phyloP scores from a whole-genome alignment of 2,888 invertebrate genomes.

The Aleiodes testaceus region DNA sequence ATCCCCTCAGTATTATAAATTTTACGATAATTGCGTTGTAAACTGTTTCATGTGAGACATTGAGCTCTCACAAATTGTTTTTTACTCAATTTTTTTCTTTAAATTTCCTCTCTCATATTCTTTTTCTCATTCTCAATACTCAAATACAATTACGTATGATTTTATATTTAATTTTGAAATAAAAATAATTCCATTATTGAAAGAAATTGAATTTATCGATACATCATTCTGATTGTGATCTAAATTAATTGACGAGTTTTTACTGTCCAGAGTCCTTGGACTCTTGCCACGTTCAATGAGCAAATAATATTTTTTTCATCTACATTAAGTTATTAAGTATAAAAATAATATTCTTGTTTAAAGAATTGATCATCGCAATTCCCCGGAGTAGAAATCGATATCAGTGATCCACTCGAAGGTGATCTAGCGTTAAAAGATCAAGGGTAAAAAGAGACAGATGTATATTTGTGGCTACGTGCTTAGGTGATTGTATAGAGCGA shows the following conservation, averaged over 20 bases:
- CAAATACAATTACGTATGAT: too few relatives aligned
- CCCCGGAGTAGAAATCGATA: constrained; percentile 38
- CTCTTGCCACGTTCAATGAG: constrained; percentile 33
- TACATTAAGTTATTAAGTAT: background rate
- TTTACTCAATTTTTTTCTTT: background rate
- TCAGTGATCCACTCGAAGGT: constrained; percentile 35
- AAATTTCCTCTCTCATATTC: background rate
- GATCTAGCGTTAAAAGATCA: constrained; percentile 22
- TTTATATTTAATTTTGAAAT: too few relatives aligned
- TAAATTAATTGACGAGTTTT: constrained; percentile 30
- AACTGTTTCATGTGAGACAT: constrained; percentile 37
- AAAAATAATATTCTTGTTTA: constrained; percentile 5
- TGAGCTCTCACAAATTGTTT: constrained; percentile 4
- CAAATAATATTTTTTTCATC: constrained; percentile 14
- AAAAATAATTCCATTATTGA: background rate
- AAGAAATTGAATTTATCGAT: constrained; percentile 23
- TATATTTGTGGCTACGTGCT: constrained; percentile 10
- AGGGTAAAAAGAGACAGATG: constrained; percentile 18
- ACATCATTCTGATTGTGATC: constrained; percentile 27
- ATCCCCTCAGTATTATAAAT: constrained; percentile 56
- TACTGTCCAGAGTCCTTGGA: constrained; percentile 40
- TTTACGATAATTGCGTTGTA: constrained; percentile 57
- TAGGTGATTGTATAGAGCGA: constrained; percentile 36
- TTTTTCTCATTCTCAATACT: background rate
- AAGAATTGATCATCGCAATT: constrained; percentile 13